phyloP scores from a whole-genome alignment of 2,113 vertebrate genomes.

The Mungos mungo region DNA sequence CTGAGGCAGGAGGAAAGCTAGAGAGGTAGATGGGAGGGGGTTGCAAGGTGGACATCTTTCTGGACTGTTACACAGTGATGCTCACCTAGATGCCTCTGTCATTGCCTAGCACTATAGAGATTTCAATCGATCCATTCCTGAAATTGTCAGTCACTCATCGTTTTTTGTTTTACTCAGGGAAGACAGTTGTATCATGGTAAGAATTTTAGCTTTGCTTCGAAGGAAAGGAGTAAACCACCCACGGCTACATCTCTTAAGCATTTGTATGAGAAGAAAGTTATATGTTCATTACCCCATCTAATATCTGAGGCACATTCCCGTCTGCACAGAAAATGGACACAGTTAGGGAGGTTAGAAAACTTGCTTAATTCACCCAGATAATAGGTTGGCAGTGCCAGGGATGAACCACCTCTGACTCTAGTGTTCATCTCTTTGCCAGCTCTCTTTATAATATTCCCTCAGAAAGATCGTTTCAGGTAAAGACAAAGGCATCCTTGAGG shows the following conservation, averaged over 20 bases:
- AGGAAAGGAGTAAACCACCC: not conserved
- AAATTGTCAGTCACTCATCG: not conserved
- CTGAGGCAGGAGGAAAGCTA: not conserved
- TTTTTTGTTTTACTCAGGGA: not conserved
- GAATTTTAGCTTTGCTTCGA: not conserved
- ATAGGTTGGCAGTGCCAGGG: not conserved
- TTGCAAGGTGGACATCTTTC: not conserved
- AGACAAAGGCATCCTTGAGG: not conserved
- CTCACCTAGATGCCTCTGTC: not conserved
- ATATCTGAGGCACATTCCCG: not conserved
- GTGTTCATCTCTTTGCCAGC: not conserved
- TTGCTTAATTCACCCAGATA: not conserved
- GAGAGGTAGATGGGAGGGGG: too few species aligned
- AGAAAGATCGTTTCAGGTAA: not conserved
- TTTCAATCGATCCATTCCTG: not conserved
- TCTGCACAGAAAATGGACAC: not conserved
- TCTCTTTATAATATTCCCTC: not conserved
- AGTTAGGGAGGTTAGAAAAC: not conserved
- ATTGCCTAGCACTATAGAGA: not conserved
- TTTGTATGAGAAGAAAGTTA: not conserved
- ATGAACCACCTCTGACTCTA: not conserved
- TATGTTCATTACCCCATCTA: not conserved
- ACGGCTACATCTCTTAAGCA: not conserved
- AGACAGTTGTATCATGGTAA: not conserved
- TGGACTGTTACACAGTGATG: not conserved